Conservation (phyloP, 2,113 vertebrate genomes). For the Beaufortia kweichowensis region DNA sequence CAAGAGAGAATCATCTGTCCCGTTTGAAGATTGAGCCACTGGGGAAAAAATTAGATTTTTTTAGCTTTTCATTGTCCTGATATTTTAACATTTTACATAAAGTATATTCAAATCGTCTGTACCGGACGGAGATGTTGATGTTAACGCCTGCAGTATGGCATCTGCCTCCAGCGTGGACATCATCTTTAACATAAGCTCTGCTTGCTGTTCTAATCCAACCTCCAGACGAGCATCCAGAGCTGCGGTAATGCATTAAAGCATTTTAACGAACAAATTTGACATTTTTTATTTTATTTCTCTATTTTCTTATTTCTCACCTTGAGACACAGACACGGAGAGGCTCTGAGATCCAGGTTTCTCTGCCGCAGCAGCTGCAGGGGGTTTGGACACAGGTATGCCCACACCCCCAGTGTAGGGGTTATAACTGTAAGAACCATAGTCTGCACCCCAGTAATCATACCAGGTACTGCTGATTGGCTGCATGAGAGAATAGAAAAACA, state of each 20-base stretch:
- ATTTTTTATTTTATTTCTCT: neutral
- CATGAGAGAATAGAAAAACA: slow-evolving; percentile 4
- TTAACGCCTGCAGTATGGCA: slow-evolving; percentile 94
- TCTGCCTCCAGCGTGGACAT: slow-evolving; percentile 98
- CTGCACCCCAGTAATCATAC: slow-evolving; percentile 99
- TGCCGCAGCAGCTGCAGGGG: slow-evolving; percentile 73
- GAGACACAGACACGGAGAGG: slow-evolving; percentile 93
- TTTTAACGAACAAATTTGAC: neutral
- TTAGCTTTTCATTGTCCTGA: too few relatives aligned
- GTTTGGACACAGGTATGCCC: slow-evolving; percentile 93
- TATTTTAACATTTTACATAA: too few relatives aligned
- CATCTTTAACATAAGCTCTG: slow-evolving; percentile 99
- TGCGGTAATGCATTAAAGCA: slow-evolving; percentile 56
- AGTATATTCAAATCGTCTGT: neutral
- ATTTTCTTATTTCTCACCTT: slow-evolving; percentile 76
- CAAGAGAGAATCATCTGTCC: slow-evolving; percentile 92
- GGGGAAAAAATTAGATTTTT: too few relatives aligned
- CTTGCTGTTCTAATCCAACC: slow-evolving; percentile 97
- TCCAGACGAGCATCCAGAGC: slow-evolving; percentile 95
- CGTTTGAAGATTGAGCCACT: slow-evolving; percentile 89
- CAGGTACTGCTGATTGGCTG: slow-evolving; percentile 99
- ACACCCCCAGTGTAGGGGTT: slow-evolving; percentile 95
- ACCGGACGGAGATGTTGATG: slow-evolving; percentile 91
- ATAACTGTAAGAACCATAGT: slow-evolving; percentile 96
- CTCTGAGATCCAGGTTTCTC: slow-evolving; percentile 94